Evolutionary conservation across 2,113 vertebrate genomes (phyloP).

Genomic region (Myrmecobius fasciatus): DNA sequence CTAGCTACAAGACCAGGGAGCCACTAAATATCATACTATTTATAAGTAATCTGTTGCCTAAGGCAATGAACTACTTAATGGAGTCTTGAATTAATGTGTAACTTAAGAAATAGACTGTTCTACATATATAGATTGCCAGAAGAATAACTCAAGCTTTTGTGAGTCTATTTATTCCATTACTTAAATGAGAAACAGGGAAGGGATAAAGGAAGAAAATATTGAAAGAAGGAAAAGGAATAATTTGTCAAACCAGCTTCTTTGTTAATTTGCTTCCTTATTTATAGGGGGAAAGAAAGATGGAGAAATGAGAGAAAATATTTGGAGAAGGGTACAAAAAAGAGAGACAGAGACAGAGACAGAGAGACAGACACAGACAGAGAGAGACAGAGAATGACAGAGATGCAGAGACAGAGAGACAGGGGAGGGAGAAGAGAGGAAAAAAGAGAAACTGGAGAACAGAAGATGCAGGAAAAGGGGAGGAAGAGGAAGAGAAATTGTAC

Average conservation of each 20-base stretch:
- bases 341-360: not conserved
- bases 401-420: too few relatives aligned
- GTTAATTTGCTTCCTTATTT: not conserved
- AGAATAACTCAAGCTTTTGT: slow-evolving; percentile 60
- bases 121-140: slow-evolving; percentile 69
- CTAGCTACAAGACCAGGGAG: slow-evolving; percentile 73
- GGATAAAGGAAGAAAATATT: slow-evolving; percentile 32
- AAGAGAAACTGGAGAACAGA: too few relatives aligned
- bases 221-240: not conserved
- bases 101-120: slow-evolving; percentile 81
- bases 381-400: not conserved
- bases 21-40: slow-evolving; percentile 83
- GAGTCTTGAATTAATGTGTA: slow-evolving; percentile 85
- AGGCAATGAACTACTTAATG: slow-evolving; percentile 79
- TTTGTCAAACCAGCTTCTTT: not conserved
- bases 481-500: not conserved
- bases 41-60: slow-evolving; percentile 86
- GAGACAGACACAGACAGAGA: too few relatives aligned
- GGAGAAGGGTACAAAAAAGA: fast-evolving
- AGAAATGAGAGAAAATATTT: not conserved
- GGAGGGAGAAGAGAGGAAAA: too few relatives aligned
- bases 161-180: slow-evolving; percentile 41
- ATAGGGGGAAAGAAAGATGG: not conserved
- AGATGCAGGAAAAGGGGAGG: not conserved
- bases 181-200: not conserved